Percentiles rank a stretch among this genome's conserved stretches.
Conservation (phyloP, 2,888 invertebrate genomes). For the Meandrusa payeni region DNA sequence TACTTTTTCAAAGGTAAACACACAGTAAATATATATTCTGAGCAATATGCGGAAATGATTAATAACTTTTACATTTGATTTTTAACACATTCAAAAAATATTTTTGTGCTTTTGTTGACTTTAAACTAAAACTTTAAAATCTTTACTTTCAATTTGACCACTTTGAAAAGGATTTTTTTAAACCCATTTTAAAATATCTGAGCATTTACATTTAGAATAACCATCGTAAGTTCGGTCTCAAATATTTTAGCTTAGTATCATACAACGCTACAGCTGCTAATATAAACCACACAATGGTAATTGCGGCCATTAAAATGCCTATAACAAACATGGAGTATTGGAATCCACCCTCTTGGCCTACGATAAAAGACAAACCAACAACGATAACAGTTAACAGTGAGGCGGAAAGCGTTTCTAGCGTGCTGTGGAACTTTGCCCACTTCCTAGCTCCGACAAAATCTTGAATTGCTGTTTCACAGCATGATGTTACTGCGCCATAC, state of each 20-base stretch:
- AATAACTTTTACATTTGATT: no score
- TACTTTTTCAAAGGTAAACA: no score
- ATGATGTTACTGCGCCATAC: constrained; percentile 68
- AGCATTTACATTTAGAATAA: no score
- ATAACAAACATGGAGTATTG: constrained; percentile 57
- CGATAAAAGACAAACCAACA: constrained; percentile 48
- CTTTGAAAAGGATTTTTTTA: no score
- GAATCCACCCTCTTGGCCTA: constrained; percentile 49
- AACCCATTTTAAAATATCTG: no score
- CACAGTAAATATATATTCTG: no score
- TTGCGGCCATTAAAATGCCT: constrained; percentile 46
- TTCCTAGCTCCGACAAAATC: constrained; percentile 71
- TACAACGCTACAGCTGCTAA: constrained; percentile 52
- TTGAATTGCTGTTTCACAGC: constrained; percentile 69
- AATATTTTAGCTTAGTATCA: constrained; percentile 49
- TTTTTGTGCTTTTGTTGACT: no score
- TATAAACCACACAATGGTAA: constrained; percentile 55
- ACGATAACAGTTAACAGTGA: constrained; percentile 52
- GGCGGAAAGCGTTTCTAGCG: constrained; percentile 68
- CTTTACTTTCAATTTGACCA: no score
- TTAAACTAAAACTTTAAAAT: no score
- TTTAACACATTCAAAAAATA: no score
- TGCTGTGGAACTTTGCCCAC: constrained; percentile 71
- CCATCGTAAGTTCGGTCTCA: constrained; percentile 38
- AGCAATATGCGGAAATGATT: no score